Evolutionary conservation across 2,113 vertebrate genomes (phyloP).

Genomic region (Phoenicopterus ruber): DNA sequence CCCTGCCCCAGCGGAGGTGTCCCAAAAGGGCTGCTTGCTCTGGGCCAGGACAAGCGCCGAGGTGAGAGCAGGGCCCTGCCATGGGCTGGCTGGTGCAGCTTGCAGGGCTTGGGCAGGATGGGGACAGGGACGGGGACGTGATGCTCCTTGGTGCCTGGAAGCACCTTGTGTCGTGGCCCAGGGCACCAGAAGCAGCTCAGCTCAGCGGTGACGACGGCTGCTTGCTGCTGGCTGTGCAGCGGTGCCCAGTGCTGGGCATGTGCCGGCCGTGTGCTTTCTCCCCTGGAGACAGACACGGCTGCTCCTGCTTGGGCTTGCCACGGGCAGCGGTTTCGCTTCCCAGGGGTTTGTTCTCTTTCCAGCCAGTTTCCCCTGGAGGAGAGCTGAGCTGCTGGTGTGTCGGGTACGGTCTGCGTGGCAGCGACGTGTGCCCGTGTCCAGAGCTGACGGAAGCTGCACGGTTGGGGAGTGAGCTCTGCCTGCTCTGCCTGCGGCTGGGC

Average conservation of each 20-base stretch:
- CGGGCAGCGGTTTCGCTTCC: background rate
- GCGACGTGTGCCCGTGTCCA: background rate
- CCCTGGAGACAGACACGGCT: background rate
- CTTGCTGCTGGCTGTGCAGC: background rate
- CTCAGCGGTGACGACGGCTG: background rate
- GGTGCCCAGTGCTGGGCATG: background rate
- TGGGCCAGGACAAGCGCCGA: rapidly evolving
- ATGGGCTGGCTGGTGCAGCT: background rate
- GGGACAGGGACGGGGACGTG: background rate
- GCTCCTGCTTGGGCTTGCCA: rapidly evolving
- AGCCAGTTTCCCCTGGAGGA: background rate
- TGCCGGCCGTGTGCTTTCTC: background rate
- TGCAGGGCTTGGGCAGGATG: background rate
- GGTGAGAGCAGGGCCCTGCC: background rate
- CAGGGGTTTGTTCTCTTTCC: background rate
- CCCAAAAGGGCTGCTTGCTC: background rate
- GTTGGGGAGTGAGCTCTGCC: background rate
- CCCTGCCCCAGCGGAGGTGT: rapidly evolving
- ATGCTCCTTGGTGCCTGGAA: background rate
- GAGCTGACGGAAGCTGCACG: rapidly evolving
- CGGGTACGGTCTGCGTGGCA: rapidly evolving
- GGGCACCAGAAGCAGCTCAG: background rate
- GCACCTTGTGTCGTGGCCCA: background rate
- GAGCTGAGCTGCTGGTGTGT: background rate
- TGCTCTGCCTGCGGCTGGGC: background rate